These are phyloP conservation scores for Lasioglossum baleicum DNA, from an alignment of 1,140 invertebrate species.

Conservation along the genomic window DNA sequence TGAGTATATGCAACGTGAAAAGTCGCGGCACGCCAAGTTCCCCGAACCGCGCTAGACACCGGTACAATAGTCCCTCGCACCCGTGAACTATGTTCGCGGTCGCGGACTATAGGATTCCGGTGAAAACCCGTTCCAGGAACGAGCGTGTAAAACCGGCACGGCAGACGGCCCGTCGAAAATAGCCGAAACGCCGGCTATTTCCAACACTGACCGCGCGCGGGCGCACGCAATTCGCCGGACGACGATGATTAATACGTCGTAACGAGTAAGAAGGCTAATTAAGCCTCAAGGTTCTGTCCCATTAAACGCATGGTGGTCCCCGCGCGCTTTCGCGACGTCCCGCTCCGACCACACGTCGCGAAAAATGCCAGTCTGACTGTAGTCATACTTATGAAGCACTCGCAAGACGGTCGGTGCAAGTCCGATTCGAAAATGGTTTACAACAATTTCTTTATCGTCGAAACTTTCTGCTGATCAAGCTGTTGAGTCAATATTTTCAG, in stretches of 20 bases:
- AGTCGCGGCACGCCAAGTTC: too few species aligned
- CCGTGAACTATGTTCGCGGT: background rate
- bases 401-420: too few species aligned
- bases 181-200: slow-evolving; percentile 34
- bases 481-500: too few species aligned
- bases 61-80: background rate
- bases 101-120: background rate
- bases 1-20: too few species aligned
- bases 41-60: background rate
- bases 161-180: slow-evolving; percentile 35
- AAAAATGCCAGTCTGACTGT: too few species aligned
- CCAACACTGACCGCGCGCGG: slow-evolving; percentile 22
- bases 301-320: slow-evolving; percentile 31
- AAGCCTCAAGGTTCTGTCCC: slow-evolving; percentile 46
- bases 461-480: too few species aligned
- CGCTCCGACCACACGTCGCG: too few species aligned
- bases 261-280: slow-evolving; percentile 24
- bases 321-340: too few species aligned
- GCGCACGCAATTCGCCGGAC: slow-evolving; percentile 25
- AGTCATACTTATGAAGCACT: too few species aligned
- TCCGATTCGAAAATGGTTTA: too few species aligned
- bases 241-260: slow-evolving; percentile 28
- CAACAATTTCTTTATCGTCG: too few species aligned
- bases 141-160: background rate
- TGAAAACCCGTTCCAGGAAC: slow-evolving; percentile 24